Percentiles rank a stretch among this genome's conserved stretches.
Evolutionary conservation across 2,113 vertebrate genomes (phyloP).

Genomic region (Neodon shergylaensis): DNA sequence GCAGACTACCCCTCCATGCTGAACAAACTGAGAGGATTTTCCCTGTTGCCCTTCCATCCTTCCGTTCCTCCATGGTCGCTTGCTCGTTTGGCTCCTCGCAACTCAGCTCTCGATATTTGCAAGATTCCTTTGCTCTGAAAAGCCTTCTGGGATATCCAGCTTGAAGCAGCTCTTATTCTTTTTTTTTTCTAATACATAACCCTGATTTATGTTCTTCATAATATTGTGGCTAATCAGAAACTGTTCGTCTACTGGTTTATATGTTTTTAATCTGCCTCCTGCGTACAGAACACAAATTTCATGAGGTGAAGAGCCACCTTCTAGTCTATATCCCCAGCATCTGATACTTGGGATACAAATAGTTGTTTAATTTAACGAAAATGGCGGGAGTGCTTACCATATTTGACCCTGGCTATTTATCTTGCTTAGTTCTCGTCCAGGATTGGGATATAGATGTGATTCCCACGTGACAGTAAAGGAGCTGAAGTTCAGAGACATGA

Average conservation of each 20-base stretch:
- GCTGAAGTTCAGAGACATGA: not conserved
- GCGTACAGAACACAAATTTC: not conserved
- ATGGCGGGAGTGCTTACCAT: not conserved
- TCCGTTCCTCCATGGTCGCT: not conserved
- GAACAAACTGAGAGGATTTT: not conserved
- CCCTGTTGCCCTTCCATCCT: not conserved
- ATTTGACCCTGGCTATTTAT: not conserved
- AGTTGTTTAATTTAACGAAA: not conserved
- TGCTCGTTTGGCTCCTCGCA: not conserved
- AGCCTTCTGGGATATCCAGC: not conserved
- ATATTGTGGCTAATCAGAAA: not conserved
- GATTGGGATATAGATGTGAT: not conserved
- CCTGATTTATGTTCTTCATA: not conserved
- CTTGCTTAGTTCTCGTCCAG: conserved; percentile 5
- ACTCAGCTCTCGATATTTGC: not conserved
- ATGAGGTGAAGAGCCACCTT: not conserved
- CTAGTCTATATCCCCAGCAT: not conserved
- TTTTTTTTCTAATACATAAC: not conserved
- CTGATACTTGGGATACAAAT: not conserved
- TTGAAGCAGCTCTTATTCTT: not conserved
- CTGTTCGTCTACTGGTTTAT: not conserved
- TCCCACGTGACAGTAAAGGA: conserved; percentile 27
- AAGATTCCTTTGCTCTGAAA: not conserved
- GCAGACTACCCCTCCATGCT: not conserved
- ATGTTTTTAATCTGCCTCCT: not conserved